Evolutionary conservation across 2,113 vertebrate species (phyloP).

Genomic region (Menidia beryllina): DNA sequence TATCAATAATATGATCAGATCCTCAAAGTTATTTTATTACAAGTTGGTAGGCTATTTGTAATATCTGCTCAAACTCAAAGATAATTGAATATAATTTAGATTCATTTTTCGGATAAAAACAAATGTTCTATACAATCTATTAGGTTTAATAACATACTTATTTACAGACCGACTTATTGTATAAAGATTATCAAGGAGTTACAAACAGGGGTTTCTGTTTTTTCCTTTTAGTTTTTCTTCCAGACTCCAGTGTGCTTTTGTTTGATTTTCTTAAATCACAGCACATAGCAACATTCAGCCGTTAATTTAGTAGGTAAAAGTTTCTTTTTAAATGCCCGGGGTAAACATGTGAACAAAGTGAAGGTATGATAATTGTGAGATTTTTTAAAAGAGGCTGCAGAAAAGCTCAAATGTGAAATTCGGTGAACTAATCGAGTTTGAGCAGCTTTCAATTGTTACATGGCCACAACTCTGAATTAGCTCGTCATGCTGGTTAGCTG

Average conservation of each 20-base stretch:
- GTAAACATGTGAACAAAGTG: not conserved
- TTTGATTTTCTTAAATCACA: not conserved
- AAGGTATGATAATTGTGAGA: conserved; percentile 9
- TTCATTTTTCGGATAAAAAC: not conserved
- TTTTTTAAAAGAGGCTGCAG: not conserved
- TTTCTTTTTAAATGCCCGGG: not conserved
- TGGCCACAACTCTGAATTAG: conserved; percentile 55
- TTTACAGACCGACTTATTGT: no score
- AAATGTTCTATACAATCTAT: not conserved
- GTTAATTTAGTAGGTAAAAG: not conserved
- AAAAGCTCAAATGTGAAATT: conserved; percentile 1
- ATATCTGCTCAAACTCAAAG: not conserved
- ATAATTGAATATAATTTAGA: not conserved
- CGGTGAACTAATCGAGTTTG: no score
- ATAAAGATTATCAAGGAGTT: not conserved
- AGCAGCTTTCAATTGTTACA: conserved; percentile 24
- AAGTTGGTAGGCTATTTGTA: no score
- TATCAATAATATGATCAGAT: not conserved
- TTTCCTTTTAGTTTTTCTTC: not conserved
- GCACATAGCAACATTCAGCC: not conserved
- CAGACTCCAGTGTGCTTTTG: no score
- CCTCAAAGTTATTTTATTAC: not conserved
- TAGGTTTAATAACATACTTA: not conserved
- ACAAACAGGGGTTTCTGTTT: not conserved
- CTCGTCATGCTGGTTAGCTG: conserved; percentile 64